Percentiles rank a stretch among this genome's conserved stretches.
phyloP scores from a whole-genome alignment of 1,140 invertebrate species.

The Heliconius melpomene region DNA sequence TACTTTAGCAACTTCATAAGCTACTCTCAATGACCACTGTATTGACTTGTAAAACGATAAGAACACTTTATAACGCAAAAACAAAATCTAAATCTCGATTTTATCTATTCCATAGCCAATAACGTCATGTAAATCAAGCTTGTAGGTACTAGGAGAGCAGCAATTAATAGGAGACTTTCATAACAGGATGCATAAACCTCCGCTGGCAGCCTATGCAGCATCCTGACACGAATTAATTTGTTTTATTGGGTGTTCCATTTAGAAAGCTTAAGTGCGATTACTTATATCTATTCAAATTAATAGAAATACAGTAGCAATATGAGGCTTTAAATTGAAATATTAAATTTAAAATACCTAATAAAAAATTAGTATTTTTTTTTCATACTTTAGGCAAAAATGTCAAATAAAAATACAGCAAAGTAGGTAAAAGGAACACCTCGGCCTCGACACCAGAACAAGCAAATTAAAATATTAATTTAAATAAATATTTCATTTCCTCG shows the following conservation, averaged over 20 bases:
- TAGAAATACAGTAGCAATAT: not conserved
- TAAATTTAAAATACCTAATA: not conserved
- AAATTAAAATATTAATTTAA: too few relatives aligned
- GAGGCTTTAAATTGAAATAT: not conserved
- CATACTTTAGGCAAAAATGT: too few relatives aligned
- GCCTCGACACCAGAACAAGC: too few relatives aligned
- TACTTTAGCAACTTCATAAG: too few relatives aligned
- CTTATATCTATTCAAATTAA: not conserved
- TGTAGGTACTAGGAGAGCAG: slow-evolving; percentile 14
- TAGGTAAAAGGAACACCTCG: too few relatives aligned
- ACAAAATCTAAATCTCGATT: slow-evolving; percentile 27
- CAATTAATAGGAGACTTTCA: slow-evolving; percentile 32
- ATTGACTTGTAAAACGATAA: slow-evolving; percentile 13
- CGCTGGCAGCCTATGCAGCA: slow-evolving; percentile 26
- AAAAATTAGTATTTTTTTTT: too few relatives aligned
- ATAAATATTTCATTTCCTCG: too few relatives aligned
- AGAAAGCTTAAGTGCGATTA: slow-evolving; percentile 17
- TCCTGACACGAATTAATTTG: slow-evolving; percentile 33
- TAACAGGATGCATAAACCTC: slow-evolving; percentile 31
- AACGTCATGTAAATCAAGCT: slow-evolving; percentile 27
- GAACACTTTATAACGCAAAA: slow-evolving; percentile 19
- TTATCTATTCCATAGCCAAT: slow-evolving; percentile 30
- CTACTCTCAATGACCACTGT: not conserved
- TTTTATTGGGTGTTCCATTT: slow-evolving; percentile 34
- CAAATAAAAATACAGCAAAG: too few relatives aligned